phyloP scores from a whole-genome alignment of 2,113 vertebrate genomes.

The Pteronura brasiliensis region DNA sequence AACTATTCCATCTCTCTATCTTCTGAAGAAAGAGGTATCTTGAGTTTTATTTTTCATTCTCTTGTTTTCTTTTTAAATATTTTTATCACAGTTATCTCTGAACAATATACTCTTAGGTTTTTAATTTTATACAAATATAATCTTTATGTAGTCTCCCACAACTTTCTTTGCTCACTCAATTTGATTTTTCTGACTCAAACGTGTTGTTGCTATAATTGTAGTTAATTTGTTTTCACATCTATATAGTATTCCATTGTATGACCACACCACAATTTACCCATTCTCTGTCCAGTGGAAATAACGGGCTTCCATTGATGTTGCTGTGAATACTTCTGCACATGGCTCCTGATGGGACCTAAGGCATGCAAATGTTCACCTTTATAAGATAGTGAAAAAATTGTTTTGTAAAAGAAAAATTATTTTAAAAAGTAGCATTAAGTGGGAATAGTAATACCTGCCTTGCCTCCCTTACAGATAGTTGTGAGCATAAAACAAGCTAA shows the following conservation, averaged over 20 bases:
- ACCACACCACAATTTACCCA: background rate
- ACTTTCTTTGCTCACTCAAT: background rate
- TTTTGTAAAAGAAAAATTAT: background rate
- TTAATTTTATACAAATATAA: background rate
- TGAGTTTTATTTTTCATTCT: background rate
- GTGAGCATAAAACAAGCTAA: background rate
- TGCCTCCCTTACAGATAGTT: background rate
- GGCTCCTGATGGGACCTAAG: background rate
- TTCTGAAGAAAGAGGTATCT: background rate
- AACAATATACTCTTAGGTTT: background rate
- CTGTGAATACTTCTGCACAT: background rate
- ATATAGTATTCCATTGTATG: background rate
- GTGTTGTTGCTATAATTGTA: background rate
- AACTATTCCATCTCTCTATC: background rate
- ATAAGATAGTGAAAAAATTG: background rate
- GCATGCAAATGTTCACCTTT: background rate
- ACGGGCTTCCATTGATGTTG: background rate
- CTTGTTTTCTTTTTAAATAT: background rate
- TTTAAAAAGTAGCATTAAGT: background rate
- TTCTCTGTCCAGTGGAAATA: background rate
- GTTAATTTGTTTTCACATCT: slow-evolving; percentile 7
- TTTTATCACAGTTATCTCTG: background rate
- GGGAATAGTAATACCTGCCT: background rate
- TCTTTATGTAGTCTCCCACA: background rate
- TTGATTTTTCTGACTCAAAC: background rate